A percentile compares a stretch with the other conserved stretches of the same genome.
Conservation (phyloP, 2,888 invertebrate species). For the Arrhopalites spinosus region DNA sequence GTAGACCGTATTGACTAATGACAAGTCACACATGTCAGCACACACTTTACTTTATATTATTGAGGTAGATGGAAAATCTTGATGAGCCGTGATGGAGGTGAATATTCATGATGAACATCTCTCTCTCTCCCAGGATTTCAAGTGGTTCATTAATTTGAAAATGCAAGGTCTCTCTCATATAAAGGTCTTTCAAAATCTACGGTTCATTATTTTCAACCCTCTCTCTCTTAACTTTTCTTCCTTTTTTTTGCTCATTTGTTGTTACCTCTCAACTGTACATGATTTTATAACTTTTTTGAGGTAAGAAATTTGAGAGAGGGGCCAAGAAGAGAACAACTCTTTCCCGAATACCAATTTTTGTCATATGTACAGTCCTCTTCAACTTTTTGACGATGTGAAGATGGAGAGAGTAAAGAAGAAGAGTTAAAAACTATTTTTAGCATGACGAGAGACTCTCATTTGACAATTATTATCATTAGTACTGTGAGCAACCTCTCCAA, state of each 20-base stretch:
- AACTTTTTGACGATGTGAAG: no score
- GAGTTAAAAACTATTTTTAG: conserved; percentile 9
- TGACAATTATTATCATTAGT: conserved; percentile 15
- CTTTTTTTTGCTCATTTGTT: conserved; percentile 13
- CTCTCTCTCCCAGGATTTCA: conserved; percentile 19
- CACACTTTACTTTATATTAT: background rate
- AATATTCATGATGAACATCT: background rate
- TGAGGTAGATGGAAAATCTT: conserved; percentile 18
- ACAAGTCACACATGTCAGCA: background rate
- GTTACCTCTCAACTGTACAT: conserved; percentile 3
- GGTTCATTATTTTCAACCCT: conserved; percentile 25
- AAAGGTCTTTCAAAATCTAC: conserved; percentile 21
- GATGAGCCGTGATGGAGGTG: conserved; percentile 20
- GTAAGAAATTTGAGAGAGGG: background rate
- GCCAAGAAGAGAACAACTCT: conserved; percentile 13
- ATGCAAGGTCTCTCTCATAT: conserved; percentile 7
- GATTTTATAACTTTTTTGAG: background rate
- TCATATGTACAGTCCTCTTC: no score
- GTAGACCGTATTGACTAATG: conserved; percentile 5
- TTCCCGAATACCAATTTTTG: background rate
- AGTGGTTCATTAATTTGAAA: conserved; percentile 41
- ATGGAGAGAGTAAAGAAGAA: background rate
- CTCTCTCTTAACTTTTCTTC: background rate
- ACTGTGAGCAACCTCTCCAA: background rate
- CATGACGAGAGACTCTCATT: background rate